Percentiles rank a stretch among this genome's conserved stretches.
phyloP scores from a whole-genome alignment of 2,113 vertebrate species.

The Tenrec ecaudatus region DNA sequence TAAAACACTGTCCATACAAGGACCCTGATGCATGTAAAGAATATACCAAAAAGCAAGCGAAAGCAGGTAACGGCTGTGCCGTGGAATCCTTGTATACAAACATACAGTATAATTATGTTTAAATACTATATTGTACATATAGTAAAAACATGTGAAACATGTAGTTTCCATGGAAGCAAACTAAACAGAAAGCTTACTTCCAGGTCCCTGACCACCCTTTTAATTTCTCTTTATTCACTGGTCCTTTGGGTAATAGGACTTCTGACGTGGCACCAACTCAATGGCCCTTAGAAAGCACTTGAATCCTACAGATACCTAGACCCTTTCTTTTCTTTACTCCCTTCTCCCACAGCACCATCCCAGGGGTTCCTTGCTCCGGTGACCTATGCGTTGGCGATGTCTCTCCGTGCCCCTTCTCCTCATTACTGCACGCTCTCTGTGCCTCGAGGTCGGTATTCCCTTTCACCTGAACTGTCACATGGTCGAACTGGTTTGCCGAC shows the following conservation, averaged over 20 bases:
- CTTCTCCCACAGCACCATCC: background rate
- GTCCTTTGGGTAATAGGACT: background rate
- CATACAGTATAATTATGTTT: background rate
- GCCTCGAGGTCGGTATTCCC: background rate
- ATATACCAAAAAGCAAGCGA: background rate
- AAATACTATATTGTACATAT: no score
- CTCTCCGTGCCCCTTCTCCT: background rate
- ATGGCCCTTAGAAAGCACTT: background rate
- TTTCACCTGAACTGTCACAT: background rate
- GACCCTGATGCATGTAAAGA: background rate
- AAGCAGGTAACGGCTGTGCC: background rate
- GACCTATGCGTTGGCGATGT: background rate
- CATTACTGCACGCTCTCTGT: background rate
- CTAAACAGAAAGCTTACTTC: background rate
- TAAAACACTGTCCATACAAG: background rate
- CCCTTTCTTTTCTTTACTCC: background rate
- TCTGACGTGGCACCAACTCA: background rate
- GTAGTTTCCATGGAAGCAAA: background rate
- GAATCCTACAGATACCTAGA: background rate
- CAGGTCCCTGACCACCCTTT: background rate
- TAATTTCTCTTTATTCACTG: background rate
- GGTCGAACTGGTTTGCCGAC: conserved; percentile 6
- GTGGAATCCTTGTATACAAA: background rate
- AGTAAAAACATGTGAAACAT: no score
- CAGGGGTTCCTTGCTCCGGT: background rate